phyloP scores from a whole-genome alignment of 2,797 vertebrate genomes.

The Phrynocephalus forsythii region DNA sequence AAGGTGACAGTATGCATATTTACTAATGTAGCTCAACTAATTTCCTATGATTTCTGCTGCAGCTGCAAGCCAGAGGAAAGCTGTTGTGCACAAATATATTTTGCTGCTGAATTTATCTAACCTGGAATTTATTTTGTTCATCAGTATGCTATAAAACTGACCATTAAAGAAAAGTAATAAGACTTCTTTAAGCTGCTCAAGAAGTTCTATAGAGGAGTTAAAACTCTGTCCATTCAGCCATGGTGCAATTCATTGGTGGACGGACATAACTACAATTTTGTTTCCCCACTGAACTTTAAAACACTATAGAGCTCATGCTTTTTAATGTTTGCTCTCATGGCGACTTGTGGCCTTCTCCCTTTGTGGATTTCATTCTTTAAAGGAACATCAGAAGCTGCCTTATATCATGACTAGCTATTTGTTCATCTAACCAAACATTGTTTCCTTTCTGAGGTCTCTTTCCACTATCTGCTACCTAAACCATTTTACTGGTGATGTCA shows the following conservation, averaged over 20 bases:
- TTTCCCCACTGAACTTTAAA: conserved; percentile 60
- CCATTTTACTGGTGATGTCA: neutral
- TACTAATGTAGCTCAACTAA: conserved; percentile 69
- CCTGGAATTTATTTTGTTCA: conserved; percentile 62
- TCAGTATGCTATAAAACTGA: conserved; percentile 52
- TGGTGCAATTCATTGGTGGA: neutral
- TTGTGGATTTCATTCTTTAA: neutral
- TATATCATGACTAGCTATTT: neutral
- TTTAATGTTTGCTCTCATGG: conserved; percentile 40
- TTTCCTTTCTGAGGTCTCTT: neutral
- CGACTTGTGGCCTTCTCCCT: conserved; percentile 42
- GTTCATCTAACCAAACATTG: neutral
- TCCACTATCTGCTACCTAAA: neutral
- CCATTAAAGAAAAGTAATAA: conserved; percentile 48
- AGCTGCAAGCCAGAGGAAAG: conserved; percentile 61
- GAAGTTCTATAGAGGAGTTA: conserved; percentile 54
- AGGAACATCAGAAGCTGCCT: neutral
- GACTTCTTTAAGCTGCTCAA: conserved; percentile 49
- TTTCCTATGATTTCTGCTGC: conserved; percentile 69
- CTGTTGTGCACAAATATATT: conserved; percentile 62
- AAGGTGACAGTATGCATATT: conserved; percentile 67
- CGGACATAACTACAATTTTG: conserved; percentile 52
- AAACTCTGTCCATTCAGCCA: conserved; percentile 34
- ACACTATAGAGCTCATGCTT: conserved; percentile 45
- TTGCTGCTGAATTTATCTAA: conserved; percentile 58